Conservation (phyloP, 2,888 invertebrate species). For the Brachypalpus laphriformis region DNA sequence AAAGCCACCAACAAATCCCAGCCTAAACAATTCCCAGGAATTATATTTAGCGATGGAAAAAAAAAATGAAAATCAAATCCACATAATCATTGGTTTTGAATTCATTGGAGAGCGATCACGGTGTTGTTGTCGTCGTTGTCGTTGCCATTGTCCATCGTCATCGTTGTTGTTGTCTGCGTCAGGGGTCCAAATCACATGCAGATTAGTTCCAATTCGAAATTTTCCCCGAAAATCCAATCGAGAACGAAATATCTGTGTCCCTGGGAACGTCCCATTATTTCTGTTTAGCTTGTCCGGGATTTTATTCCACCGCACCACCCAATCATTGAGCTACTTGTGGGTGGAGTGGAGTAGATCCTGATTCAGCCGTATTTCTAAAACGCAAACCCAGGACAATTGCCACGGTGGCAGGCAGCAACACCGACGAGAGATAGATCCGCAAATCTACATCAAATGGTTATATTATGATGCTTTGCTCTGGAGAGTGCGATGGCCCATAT, state of each 20-base stretch:
- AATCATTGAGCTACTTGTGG: too few relatives aligned
- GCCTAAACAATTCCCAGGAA: slow-evolving; percentile 31
- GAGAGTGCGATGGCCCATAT: slow-evolving; percentile 40
- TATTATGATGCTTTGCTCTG: slow-evolving; percentile 66
- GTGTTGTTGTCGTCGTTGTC: not conserved
- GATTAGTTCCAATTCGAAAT: slow-evolving; percentile 73
- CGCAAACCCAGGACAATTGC: slow-evolving; percentile 64
- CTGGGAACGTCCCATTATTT: slow-evolving; percentile 71
- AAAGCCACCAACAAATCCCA: not conserved
- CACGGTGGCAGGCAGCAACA: slow-evolving; percentile 16
- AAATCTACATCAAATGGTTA: slow-evolving; percentile 74
- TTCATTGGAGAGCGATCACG: slow-evolving; percentile 70
- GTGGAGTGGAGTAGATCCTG: slow-evolving; percentile 9
- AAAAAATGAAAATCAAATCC: slow-evolving; percentile 43
- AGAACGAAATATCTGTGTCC: slow-evolving; percentile 68
- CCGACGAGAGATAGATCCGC: slow-evolving; percentile 64
- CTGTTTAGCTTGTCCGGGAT: slow-evolving; percentile 65
- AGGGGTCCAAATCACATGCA: slow-evolving; percentile 71
- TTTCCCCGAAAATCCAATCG: slow-evolving; percentile 71
- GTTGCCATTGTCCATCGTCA: slow-evolving; percentile 9
- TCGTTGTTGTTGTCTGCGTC: slow-evolving; percentile 7
- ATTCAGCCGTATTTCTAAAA: slow-evolving; percentile 61
- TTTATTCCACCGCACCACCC: slow-evolving; percentile 35
- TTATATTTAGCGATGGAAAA: not conserved
- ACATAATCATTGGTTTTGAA: slow-evolving; percentile 63